Evolutionary conservation across 2,888 invertebrate genomes (phyloP).

Genomic region (Drosophila paracracens): DNA sequence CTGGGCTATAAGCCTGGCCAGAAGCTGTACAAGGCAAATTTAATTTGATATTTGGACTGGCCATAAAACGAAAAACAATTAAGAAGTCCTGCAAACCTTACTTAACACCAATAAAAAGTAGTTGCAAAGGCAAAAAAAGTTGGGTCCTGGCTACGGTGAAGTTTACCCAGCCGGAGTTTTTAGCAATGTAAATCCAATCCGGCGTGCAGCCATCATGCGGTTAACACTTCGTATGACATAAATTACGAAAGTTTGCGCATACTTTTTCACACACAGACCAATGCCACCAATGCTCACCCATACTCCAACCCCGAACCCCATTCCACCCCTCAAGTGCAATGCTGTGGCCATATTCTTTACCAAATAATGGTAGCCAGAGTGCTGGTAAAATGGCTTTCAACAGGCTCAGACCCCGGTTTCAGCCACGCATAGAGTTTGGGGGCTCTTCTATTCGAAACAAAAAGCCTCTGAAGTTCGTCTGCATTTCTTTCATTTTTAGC

Average conservation of each 20-base stretch:
- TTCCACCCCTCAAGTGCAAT: conserved; percentile 43
- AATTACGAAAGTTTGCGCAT: conserved; percentile 82
- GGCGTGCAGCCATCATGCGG: conserved; percentile 82
- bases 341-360: conserved; percentile 71
- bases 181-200: conserved; percentile 80
- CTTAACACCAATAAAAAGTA: conserved; percentile 73
- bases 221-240: conserved; percentile 82
- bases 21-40: conserved; percentile 43
- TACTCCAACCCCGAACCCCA: not conserved
- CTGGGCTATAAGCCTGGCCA: conserved; percentile 21
- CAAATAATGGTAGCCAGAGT: conserved; percentile 64
- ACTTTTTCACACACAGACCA: conserved; percentile 74
- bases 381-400: conserved; percentile 72
- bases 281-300: conserved; percentile 10
- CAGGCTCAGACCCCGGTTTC: conserved; percentile 28
- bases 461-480: conserved; percentile 66
- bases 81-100: conserved; percentile 50
- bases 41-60: conserved; percentile 68
- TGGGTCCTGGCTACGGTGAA: conserved; percentile 42
- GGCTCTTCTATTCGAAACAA: conserved; percentile 40
- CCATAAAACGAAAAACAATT: conserved; percentile 74
- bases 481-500: conserved; percentile 75
- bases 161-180: conserved; percentile 64
- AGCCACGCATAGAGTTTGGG: conserved; percentile 12
- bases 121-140: conserved; percentile 51